A percentile compares a stretch with the other conserved stretches of the same genome.
Evolutionary conservation across 2,888 invertebrate genomes (phyloP).

Genomic region (Pyrochroa serraticornis): DNA sequence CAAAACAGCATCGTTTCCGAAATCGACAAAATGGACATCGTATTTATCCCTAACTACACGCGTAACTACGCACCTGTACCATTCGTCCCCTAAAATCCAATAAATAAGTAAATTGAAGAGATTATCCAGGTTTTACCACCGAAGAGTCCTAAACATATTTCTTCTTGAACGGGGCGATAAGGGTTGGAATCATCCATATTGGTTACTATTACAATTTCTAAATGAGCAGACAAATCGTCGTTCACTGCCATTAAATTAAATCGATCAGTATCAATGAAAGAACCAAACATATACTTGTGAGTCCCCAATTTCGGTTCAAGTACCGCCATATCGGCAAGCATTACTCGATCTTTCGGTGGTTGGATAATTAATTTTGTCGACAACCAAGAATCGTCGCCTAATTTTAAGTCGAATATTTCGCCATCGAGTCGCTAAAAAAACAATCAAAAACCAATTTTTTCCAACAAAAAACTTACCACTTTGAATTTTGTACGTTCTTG

Average conservation of each 20-base stretch:
- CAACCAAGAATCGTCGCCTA: conserved; percentile 4
- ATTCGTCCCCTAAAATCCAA: conserved; percentile 37
- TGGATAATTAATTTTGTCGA: conserved; percentile 11
- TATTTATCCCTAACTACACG: conserved; percentile 42
- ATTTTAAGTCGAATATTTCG: conserved; percentile 32
- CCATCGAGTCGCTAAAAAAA: conserved; percentile 31
- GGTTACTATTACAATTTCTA: too few species aligned
- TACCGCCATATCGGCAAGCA: too few species aligned
- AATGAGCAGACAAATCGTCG: too few species aligned
- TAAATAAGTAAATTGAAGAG: conserved; percentile 42
- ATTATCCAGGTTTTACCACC: neutral
- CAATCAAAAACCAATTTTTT: conserved; percentile 34
- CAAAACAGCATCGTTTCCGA: conserved; percentile 41
- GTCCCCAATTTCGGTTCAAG: too few species aligned
- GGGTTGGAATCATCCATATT: neutral
- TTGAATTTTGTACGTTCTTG: too few species aligned
- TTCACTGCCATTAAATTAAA: too few species aligned
- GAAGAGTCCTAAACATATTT: neutral
- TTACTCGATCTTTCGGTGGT: neutral
- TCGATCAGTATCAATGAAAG: too few species aligned
- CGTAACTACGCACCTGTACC: conserved; percentile 10
- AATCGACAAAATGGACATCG: conserved; percentile 45
- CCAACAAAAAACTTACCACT: neutral
- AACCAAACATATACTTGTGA: too few species aligned
- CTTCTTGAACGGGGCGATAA: neutral